Base-by-base conservation (phyloP, 2,113 vertebrate species). In the Nothoprocta pentlandii region DNA sequence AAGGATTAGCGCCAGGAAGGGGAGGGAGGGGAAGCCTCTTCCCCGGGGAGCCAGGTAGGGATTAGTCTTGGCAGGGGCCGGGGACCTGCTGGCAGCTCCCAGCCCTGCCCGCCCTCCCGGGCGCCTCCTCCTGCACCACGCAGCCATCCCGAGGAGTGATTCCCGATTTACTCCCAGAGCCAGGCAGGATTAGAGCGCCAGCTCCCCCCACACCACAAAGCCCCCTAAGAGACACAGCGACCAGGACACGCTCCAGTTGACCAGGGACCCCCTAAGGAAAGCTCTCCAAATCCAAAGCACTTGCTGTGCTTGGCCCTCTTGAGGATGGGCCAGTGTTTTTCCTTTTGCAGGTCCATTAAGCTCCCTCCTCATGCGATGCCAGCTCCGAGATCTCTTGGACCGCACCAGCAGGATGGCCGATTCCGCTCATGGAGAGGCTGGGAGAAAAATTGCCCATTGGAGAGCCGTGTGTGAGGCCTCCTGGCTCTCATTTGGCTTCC, bases 301-400 rank as follows among this genome's bases (percentile, higher is more conserved):
- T 47, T 68, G 66, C 47, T 67, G 68, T 41, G 79, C 2, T 34
- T 6, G 1, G 9, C 4, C 28, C 42, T n/a, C 42, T 19, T 14
- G 4, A 61, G 46, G 78, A 76, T 58, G 51, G 54, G 75, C 22
- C 15, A 2, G 1, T 21, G 47, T 4, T 44, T 87, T 63, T 61
- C 39, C 61, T 84, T 17, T 58, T 25, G 51, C 19, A 30, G 62
- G 17, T 12, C 3, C 0, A 1, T 42, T 2, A 68, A 73, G 23
- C 22, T 76, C 73, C 39, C 26, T 23, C 61, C 42, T 42, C 0
- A 0, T n/a, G 3, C 0, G 15, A 59, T 59, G 64, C 34, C 62
- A 25, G 84, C 34, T 19, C 39, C 26, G 19, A 34, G 56, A 44
- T 42, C n/a, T 20, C 17, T 15, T 30, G 78, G 87, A 67, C 44